These are phyloP conservation scores for Malacoraja senta DNA, from an alignment of 2,797 vertebrate species.

Conservation along the genomic window DNA sequence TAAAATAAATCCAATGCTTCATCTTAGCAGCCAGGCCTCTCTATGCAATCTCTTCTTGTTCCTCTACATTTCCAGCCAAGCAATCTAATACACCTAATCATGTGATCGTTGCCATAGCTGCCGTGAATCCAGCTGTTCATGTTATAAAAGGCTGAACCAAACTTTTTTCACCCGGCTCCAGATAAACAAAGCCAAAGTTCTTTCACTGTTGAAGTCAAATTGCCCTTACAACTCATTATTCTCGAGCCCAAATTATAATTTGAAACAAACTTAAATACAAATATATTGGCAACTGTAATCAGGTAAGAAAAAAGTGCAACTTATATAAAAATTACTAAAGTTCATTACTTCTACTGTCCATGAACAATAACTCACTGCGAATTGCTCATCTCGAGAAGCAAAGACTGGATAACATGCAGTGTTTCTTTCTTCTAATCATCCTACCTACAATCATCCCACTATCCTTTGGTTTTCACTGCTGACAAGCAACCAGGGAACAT, in stretches of 20 bases:
- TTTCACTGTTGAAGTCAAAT: background rate
- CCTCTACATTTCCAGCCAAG: conserved; percentile 70
- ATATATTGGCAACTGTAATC: background rate
- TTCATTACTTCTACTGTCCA: background rate
- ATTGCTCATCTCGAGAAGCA: background rate
- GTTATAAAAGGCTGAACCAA: conserved; percentile 74
- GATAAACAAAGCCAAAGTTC: conserved; percentile 41
- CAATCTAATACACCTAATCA: conserved; percentile 96
- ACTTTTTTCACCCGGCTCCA: conserved; percentile 48
- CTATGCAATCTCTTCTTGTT: conserved; percentile 56
- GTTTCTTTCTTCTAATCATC: background rate
- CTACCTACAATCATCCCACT: background rate
- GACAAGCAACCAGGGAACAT: background rate
- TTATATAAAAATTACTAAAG: background rate
- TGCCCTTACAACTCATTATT: background rate
- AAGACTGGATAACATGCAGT: background rate
- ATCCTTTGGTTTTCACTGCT: background rate
- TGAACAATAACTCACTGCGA: background rate
- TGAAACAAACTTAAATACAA: background rate
- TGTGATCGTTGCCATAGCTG: conserved; percentile 93
- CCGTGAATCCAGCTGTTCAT: conserved; percentile 77
- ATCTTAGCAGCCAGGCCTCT: conserved; percentile 58
- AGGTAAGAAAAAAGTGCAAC: background rate
- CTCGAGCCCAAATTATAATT: background rate
- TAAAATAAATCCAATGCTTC: conserved; percentile 60